phyloP scores from a whole-genome alignment of 2,888 invertebrate genomes.

The Augiades crinisus region DNA sequence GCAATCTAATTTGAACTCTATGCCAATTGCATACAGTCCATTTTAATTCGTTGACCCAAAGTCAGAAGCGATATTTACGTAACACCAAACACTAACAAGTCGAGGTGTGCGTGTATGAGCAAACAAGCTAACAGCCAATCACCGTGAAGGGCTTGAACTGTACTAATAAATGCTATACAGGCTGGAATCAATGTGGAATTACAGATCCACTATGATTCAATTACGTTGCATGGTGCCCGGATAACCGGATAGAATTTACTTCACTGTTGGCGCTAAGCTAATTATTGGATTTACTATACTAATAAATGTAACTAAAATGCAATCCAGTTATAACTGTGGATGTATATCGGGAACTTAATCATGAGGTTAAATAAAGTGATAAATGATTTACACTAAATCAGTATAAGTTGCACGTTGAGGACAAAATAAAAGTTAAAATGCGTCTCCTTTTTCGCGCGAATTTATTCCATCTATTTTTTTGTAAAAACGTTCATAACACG shows the following conservation, averaged over 20 bases:
- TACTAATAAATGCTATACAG: conserved; percentile 2
- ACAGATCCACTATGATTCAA: neutral
- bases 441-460: too few species aligned
- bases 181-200: conserved; percentile 8
- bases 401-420: too few species aligned
- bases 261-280: neutral
- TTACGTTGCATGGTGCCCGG: neutral
- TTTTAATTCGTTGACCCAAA: too few species aligned
- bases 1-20: neutral
- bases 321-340: neutral
- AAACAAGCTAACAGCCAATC: conserved; percentile 9
- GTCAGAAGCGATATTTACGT: conserved; percentile 3
- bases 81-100: neutral
- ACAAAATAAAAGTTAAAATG: too few species aligned
- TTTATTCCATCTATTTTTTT: too few species aligned
- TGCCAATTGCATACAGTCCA: neutral
- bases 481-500: too few species aligned
- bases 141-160: neutral
- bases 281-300: too few species aligned
- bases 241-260: neutral
- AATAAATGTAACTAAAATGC: neutral
- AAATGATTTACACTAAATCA: too few species aligned
- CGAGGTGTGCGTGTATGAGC: conserved; percentile 2
- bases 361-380: too few species aligned
- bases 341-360: too few species aligned